A percentile compares a stretch with the other conserved stretches of the same genome.
phyloP scores from a whole-genome alignment of 2,888 invertebrate species.

The Slavum lentiscoides region DNA sequence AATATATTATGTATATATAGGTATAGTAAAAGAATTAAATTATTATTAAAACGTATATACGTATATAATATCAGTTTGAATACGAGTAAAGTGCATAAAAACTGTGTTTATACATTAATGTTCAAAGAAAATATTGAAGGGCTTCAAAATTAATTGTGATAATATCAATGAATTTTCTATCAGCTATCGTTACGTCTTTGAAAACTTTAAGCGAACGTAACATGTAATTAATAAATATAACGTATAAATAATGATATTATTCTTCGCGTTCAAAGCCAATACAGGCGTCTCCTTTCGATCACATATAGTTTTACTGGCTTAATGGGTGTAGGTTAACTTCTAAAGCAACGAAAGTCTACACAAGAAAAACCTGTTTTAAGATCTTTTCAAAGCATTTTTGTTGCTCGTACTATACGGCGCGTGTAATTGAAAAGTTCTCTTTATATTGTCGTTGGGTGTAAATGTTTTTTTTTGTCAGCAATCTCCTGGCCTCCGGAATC shows the following conservation, averaged over 20 bases:
- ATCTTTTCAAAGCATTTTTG: not conserved
- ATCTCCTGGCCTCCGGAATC: not conserved
- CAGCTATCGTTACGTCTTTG: too few species aligned
- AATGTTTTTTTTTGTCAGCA: conserved; percentile 23
- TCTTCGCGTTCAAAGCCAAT: not conserved
- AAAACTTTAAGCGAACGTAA: too few species aligned
- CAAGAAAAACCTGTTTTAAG: conserved; percentile 13
- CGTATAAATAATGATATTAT: not conserved
- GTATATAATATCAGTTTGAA: too few species aligned
- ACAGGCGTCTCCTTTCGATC: not conserved
- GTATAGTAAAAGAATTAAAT: too few species aligned
- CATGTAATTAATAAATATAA: not conserved
- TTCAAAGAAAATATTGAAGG: too few species aligned
- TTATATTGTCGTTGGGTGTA: conserved; percentile 18
- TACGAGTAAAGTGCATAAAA: too few species aligned
- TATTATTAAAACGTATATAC: too few species aligned
- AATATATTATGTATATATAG: too few species aligned
- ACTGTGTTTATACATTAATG: too few species aligned
- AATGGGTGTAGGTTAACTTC: not conserved
- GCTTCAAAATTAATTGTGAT: too few species aligned
- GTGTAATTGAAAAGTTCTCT: not conserved
- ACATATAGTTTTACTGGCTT: not conserved
- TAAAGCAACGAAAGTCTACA: conserved; percentile 1
- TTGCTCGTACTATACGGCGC: not conserved
- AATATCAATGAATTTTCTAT: too few species aligned